phyloP scores from a whole-genome alignment of 2,797 vertebrate genomes.

The Macropus fuliginosus region DNA sequence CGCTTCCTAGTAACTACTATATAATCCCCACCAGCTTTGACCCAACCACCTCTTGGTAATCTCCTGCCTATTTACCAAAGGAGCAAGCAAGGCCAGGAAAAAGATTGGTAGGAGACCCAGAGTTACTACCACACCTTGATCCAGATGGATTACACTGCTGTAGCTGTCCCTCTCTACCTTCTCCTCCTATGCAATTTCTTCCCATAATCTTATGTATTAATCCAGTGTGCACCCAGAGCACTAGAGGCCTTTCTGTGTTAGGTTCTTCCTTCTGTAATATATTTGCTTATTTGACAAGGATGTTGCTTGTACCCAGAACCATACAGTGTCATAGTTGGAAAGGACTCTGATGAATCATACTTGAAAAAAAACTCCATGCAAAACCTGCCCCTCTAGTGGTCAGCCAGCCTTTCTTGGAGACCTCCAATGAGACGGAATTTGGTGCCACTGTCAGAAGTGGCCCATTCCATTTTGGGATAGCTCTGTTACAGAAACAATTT shows the following conservation, averaged over 20 bases:
- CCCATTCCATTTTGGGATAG: not conserved
- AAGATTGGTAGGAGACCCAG: not conserved
- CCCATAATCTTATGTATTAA: not conserved
- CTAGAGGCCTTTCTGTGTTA: not conserved
- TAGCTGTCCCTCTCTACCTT: not conserved
- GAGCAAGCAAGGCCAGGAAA: not conserved
- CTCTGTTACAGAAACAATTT: not conserved
- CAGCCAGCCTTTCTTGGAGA: not conserved
- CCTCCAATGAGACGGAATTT: not conserved
- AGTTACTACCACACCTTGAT: not conserved
- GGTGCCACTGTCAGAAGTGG: not conserved
- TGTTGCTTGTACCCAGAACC: not conserved
- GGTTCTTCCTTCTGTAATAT: not conserved
- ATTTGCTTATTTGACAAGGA: not conserved
- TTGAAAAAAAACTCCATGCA: not conserved
- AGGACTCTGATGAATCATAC: not conserved
- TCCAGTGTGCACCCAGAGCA: not conserved
- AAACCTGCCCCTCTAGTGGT: not conserved
- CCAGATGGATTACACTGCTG: not conserved
- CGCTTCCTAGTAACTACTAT: not conserved
- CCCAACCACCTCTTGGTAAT: not conserved
- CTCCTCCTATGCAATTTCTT: not conserved
- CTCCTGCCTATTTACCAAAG: not conserved
- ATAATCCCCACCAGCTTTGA: not conserved
- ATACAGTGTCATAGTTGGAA: not conserved